Evolutionary conservation across 1,140 invertebrate species (phyloP).

Genomic region (Cataglyphis hispanica): DNA sequence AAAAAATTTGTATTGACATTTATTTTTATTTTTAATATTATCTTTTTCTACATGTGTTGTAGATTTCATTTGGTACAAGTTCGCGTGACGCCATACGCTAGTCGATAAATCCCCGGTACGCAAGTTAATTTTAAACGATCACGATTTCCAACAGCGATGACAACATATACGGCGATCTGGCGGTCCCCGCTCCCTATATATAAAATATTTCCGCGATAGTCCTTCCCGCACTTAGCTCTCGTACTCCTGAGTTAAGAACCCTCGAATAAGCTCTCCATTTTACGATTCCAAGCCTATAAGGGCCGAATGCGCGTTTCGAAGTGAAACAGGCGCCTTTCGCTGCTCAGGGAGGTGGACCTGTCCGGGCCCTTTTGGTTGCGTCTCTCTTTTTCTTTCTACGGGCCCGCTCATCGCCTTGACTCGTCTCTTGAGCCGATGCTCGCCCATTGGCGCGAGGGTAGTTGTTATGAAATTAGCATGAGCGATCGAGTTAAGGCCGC

Average conservation of each 20-base stretch:
- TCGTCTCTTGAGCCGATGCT: slow-evolving; percentile 60
- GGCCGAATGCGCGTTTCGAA: slow-evolving; percentile 39
- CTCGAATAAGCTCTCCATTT: slow-evolving; percentile 74
- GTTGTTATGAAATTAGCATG: slow-evolving; percentile 86
- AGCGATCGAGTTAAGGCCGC: slow-evolving; percentile 78
- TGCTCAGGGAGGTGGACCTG: slow-evolving; percentile 62
- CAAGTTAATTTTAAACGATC: slow-evolving; percentile 73
- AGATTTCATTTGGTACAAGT: slow-evolving; percentile 59
- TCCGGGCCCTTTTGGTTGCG: not conserved
- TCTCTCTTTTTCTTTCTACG: slow-evolving; percentile 43
- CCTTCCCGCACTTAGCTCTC: not conserved
- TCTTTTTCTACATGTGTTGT: not conserved
- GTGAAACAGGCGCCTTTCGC: slow-evolving; percentile 69
- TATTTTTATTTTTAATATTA: not conserved
- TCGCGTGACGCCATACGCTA: slow-evolving; percentile 55
- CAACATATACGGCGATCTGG: slow-evolving; percentile 51
- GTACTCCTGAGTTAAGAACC: slow-evolving; percentile 9
- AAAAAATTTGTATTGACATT: not conserved
- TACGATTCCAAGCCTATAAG: slow-evolving; percentile 55
- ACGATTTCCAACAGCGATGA: slow-evolving; percentile 68
- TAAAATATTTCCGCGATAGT: not conserved
- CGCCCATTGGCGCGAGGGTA: slow-evolving; percentile 84
- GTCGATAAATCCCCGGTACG: slow-evolving; percentile 64
- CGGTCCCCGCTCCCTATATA: not conserved
- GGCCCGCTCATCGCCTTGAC: slow-evolving; percentile 23